phyloP scores from a whole-genome alignment of 2,113 vertebrate species.

The Trogon surrucura region DNA sequence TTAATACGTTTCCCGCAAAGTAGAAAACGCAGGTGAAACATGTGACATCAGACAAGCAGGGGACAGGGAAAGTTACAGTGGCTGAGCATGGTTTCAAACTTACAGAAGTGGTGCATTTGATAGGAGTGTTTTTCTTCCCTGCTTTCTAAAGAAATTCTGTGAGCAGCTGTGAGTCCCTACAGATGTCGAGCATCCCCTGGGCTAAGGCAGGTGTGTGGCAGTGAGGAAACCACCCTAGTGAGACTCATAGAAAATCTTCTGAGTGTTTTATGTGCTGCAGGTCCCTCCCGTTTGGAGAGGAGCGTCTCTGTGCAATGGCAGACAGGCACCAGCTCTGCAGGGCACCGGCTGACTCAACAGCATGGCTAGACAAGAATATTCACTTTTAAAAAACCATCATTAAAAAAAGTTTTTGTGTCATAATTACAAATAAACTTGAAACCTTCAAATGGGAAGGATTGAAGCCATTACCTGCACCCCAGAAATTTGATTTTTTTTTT shows the following conservation, averaged over 20 bases:
- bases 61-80: background rate
- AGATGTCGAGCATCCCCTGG: background rate
- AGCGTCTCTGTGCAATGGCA: background rate
- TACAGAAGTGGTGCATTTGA: background rate
- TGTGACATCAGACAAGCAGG: background rate
- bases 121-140: background rate
- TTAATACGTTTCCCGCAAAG: background rate
- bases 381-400: background rate
- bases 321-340: fast-evolving
- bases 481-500: background rate
- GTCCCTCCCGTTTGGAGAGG: background rate
- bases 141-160: background rate
- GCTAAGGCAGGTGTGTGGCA: fast-evolving
- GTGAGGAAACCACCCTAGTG: background rate
- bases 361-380: background rate
- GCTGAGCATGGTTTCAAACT: background rate
- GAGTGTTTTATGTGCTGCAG: background rate
- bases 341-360: fast-evolving
- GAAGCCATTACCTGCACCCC: background rate
- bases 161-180: background rate
- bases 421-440: background rate
- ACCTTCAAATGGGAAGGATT: background rate
- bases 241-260: background rate
- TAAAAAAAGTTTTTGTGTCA: background rate
- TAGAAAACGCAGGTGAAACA: background rate